Base-by-base conservation (phyloP, 2,888 invertebrate species). In the Panzeria rudis region DNA sequence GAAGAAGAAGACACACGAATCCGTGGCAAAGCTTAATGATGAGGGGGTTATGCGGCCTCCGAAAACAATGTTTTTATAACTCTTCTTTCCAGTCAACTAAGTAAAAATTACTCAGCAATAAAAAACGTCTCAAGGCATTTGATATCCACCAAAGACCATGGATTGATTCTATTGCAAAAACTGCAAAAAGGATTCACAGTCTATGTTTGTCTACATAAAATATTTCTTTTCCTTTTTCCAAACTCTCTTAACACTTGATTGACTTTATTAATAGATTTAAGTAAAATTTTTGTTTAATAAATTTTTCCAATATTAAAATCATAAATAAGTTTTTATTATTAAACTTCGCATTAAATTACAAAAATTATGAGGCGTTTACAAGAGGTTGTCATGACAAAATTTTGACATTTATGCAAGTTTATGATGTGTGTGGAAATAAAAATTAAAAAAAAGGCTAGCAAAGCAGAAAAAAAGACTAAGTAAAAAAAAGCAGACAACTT, bases 301-400 rank as follows among this genome's bases (percentile, higher is more conserved):
- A 54, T 5, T 25, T 4, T 17, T 29, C 29, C 5, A 29, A 29
- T 29, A 5, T 29, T 29, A 29, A 29, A 29, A 29, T 29, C 29
- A 29, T 29, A 29, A 29, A 29, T 29, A 29, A 29, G 29, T 29
- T 29, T 29, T 29, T 29, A 29, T 29, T 29, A 29, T 5, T 29
- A 29, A 29, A 29, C 3, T 15, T n/a, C 35, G 15, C 20, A 38
- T 73, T 83, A 73, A 81, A 54, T 66, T 66, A 11, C n/a, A 64
- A 75, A 81, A 85, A 85, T 79, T 68, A 86, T 86, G 80, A 64
- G 86, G 87, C 87, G 86, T 87, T 83, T 79, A 77, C 86, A 82
- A 83, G 76, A 86, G 76, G 76, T 72, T 84, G 87, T 87, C 87
- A 73, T 83, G 80, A 86, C 86, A 86, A 73, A 73, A 71, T 83